Conservation (phyloP, 1,140 invertebrate genomes). For the Pogonognathellus flavescens region DNA sequence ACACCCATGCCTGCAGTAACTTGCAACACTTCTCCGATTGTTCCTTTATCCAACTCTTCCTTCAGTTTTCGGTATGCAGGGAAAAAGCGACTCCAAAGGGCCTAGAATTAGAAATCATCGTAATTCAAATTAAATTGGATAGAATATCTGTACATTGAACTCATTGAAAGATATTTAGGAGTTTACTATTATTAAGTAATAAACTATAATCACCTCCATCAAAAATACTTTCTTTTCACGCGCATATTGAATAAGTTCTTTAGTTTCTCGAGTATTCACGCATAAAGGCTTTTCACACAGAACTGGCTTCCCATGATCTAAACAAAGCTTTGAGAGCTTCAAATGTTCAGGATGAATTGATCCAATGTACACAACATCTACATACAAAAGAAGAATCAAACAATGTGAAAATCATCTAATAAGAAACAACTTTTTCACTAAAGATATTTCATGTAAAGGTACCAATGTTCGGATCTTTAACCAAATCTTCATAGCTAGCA, state of each 20-base stretch:
- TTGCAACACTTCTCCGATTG: slow-evolving; percentile 71
- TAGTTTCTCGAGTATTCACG: slow-evolving; percentile 69
- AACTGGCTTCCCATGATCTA: slow-evolving; percentile 73
- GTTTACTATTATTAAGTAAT: no score
- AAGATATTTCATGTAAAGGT: slow-evolving; percentile 64
- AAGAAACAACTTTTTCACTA: slow-evolving; percentile 65
- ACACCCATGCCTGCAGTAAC: slow-evolving; percentile 68
- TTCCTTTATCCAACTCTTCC: slow-evolving; percentile 67
- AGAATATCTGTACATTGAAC: no score
- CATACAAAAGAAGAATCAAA: not conserved
- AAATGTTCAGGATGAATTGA: slow-evolving; percentile 71
- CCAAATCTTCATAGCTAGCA: slow-evolving; percentile 82
- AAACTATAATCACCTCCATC: slow-evolving; percentile 71
- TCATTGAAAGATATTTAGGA: no score
- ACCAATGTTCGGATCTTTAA: slow-evolving; percentile 82
- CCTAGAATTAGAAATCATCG: slow-evolving; percentile 68
- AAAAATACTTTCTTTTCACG: slow-evolving; percentile 69
- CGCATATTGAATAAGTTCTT: slow-evolving; percentile 68
- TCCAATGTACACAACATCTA: slow-evolving; percentile 74
- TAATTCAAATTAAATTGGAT: no score
- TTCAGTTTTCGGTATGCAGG: slow-evolving; percentile 71
- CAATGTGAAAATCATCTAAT: not conserved
- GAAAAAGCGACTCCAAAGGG: slow-evolving; percentile 72
- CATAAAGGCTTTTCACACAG: slow-evolving; percentile 75
- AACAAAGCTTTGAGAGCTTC: slow-evolving; percentile 69